Evolutionary conservation across 2,113 vertebrate genomes (phyloP), one percentile per base, ranked within the genome.

Genomic region (Heterochromis multidens): DNA sequence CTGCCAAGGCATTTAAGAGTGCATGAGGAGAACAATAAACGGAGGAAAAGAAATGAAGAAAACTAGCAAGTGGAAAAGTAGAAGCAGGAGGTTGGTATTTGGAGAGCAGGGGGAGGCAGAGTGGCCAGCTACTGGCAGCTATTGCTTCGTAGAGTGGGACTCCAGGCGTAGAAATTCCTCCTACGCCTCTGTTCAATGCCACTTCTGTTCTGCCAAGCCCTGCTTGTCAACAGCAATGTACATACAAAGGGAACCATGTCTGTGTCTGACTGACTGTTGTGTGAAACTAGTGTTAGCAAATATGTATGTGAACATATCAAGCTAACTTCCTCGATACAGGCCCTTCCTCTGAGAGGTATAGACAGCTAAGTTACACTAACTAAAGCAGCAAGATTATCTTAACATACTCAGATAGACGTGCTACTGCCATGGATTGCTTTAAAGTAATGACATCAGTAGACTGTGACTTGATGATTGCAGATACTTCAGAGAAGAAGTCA

Each of bases 121-220:
- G 76, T 63, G 60, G 76, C 81, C 31, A 86, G 88, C 84, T 82
- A 80, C 83, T 52, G 78, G 81, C 81, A 85, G 84, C 84, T 88
- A 78, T 85, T 33, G 77, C 85, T n/a, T 84, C 29, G 12, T 40
- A 78, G 85, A 88, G 91, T 90, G 85, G 89, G 91, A 92, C 86
- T 91, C 77, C 79, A 86, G 93, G 93, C 89, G 86, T 86, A 95
- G 87, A 94, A 93, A 95, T 95, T 95, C 95, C 95, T 93, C 93
- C 94, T 89, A 90, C 92, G 14, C 61, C 78, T 84, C 88, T 79
- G 84, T 89, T 96, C 92, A 95, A 96, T 95, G 91, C 92, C 89
- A 92, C 94, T 92, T 95, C 92, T 96, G 95, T 96, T 96, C 95
- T 90, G 78, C 80, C 35, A 23, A 79, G 81, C 63, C 82, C 77